Percentiles rank a stretch among this genome's conserved stretches.
Conservation (phyloP, 1,140 invertebrate species). For the Drosophila pseudoobscura region DNA sequence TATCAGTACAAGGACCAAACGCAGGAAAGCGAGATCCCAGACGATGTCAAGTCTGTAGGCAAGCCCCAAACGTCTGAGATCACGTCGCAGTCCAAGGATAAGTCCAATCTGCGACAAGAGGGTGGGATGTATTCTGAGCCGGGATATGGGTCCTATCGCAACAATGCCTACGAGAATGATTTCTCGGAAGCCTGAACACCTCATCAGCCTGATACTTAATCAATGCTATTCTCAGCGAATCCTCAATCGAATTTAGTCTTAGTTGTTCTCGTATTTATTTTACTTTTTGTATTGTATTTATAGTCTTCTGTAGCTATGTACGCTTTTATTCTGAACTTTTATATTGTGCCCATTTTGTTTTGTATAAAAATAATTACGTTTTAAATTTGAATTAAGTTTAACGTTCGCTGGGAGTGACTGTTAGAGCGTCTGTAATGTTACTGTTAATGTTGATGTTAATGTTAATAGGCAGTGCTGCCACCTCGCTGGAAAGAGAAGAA, state of each 20-base stretch:
- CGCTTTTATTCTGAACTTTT: no score
- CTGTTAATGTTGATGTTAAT: conserved; percentile 18
- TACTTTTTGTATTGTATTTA: no score
- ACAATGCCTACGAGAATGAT: conserved; percentile 48
- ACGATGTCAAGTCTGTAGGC: no score
- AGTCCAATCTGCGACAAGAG: not conserved
- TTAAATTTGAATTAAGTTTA: no score
- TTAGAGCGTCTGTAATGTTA: conserved; percentile 9
- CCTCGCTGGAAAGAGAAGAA: conserved; percentile 1
- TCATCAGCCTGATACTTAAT: no score
- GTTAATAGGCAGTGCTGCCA: conserved; percentile 10
- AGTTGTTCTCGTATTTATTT: conserved; percentile 24
- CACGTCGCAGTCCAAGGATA: not conserved
- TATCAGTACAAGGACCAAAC: conserved; percentile 84
- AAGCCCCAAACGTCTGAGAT: not conserved
- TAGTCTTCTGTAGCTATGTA: no score
- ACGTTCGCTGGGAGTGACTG: not conserved
- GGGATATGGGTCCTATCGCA: conserved; percentile 43
- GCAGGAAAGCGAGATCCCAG: not conserved
- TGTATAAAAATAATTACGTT: no score
- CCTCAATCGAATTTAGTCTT: conserved; percentile 37
- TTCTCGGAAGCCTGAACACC: conserved; percentile 25
- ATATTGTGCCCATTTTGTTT: no score
- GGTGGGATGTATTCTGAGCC: conserved; percentile 10
- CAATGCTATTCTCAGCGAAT: no score